phyloP scores from a whole-genome alignment of 2,113 vertebrate species.

The Lagopus muta region DNA sequence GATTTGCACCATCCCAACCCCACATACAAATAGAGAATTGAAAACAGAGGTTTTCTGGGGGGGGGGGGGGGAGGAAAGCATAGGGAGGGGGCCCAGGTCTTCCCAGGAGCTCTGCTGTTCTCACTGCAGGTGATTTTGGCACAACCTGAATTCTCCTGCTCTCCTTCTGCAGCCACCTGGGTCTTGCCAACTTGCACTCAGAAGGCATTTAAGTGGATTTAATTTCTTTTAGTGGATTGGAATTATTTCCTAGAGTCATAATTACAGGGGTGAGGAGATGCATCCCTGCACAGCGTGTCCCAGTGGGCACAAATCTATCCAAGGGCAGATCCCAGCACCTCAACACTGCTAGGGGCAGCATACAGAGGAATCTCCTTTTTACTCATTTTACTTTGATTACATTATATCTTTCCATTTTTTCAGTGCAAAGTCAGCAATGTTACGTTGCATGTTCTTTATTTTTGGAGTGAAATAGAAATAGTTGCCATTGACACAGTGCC shows the following conservation, averaged over 20 bases:
- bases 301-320: fast-evolving
- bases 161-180: neutral
- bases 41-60: neutral
- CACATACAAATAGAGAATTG: fast-evolving
- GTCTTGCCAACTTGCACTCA: neutral
- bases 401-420: neutral
- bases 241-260: neutral
- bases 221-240: neutral
- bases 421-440: neutral
- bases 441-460: neutral
- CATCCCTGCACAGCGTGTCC: neutral
- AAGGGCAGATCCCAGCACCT: neutral
- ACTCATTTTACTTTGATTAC: neutral
- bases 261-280: neutral
- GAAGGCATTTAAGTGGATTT: neutral
- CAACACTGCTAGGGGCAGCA: neutral
- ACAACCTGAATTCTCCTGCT: neutral
- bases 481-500: neutral
- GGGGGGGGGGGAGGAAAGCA: no score
- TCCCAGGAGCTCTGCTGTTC: neutral
- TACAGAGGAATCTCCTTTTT: neutral
- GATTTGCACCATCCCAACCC: neutral
- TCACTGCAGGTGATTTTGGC: neutral
- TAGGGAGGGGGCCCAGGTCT: neutral
- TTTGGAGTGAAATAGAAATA: neutral